Percentiles rank a stretch among this genome's conserved stretches.
Evolutionary conservation across 2,797 vertebrate genomes (phyloP).

Genomic region (Gallinago stenura): DNA sequence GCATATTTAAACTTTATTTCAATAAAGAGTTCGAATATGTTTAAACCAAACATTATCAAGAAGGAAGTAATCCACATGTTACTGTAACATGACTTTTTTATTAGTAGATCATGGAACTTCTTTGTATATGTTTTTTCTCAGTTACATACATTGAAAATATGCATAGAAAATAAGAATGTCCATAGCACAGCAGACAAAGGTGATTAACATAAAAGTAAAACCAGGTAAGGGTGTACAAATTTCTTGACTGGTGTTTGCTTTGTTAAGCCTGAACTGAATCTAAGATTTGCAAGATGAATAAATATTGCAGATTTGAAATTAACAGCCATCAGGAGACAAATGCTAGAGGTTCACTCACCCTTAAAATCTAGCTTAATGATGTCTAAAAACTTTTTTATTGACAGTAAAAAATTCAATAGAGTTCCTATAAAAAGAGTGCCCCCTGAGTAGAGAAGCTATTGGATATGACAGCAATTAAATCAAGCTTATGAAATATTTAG

Average conservation of each 20-base stretch:
- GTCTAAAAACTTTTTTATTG: slow-evolving; percentile 25
- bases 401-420: slow-evolving; percentile 31
- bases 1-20: neutral
- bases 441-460: slow-evolving; percentile 38
- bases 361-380: slow-evolving; percentile 55
- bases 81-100: neutral
- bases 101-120: neutral
- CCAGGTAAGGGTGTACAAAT: neutral
- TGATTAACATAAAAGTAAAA: neutral
- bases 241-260: neutral
- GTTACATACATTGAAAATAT: neutral
- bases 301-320: neutral
- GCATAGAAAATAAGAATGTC: neutral
- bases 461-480: slow-evolving; percentile 72
- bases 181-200: neutral
- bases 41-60: neutral
- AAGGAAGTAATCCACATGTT: neutral
- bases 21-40: neutral
- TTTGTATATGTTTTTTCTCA: neutral
- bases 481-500: slow-evolving; percentile 72
- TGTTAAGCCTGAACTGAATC: neutral
- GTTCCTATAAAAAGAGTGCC: slow-evolving; percentile 30
- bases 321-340: slow-evolving; percentile 5
- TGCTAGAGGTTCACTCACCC: neutral
- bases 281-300: neutral